Conservation (phyloP, 2,888 invertebrate species). For the Cynaeus angustus region DNA sequence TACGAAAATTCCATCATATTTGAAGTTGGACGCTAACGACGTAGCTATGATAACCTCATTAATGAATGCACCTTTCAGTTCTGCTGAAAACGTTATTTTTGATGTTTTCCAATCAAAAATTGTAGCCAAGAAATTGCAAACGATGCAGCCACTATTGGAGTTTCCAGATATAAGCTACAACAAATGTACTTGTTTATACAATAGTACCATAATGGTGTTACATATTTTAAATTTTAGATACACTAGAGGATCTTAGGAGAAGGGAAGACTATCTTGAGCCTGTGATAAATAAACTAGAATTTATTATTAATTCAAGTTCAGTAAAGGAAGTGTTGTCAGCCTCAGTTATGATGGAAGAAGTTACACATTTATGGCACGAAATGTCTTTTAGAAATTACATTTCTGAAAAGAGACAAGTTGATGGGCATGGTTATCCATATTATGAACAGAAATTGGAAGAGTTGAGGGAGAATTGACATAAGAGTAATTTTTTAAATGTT, state of each 20-base stretch:
- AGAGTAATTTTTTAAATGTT: too few species aligned
- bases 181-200: conserved; percentile 47
- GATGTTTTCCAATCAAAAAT: conserved; percentile 52
- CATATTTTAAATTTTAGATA: conserved; percentile 49
- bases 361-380: conserved; percentile 57
- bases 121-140: conserved; percentile 50
- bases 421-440: conserved; percentile 55
- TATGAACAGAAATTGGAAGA: conserved; percentile 55
- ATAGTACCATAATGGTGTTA: not conserved
- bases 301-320: conserved; percentile 52
- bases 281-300: conserved; percentile 53
- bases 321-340: conserved; percentile 51
- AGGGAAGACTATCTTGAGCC: conserved; percentile 55
- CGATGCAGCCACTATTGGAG: conserved; percentile 4
- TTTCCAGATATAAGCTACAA: conserved; percentile 7
- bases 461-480: not conserved
- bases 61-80: conserved; percentile 54
- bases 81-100: conserved; percentile 55
- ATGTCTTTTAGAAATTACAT: conserved; percentile 58
- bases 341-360: conserved; percentile 48
- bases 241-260: conserved; percentile 50
- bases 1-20: conserved; percentile 50
- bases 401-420: conserved; percentile 50
- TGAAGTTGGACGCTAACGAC: conserved; percentile 50
- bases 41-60: conserved; percentile 52